Base-by-base conservation (phyloP, 2,113 vertebrate genomes). In the Pachyramphus minor region DNA sequence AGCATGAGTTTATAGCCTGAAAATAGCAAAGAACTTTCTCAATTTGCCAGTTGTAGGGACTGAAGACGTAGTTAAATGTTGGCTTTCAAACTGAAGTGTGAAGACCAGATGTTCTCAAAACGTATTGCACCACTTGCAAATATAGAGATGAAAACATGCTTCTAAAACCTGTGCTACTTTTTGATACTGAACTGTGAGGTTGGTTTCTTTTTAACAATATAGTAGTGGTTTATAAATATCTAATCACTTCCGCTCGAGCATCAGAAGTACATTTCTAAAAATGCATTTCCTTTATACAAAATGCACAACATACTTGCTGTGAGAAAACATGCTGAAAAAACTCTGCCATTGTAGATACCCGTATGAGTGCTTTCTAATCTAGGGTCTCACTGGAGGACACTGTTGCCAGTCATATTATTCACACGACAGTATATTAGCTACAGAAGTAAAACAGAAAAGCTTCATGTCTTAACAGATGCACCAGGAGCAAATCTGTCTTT, bases 21-120 rank as follows among this genome's bases (percentile, higher is more conserved):
- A 97, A 95, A 92, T 74, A 96, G 92, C 82, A 67, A 84, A 62
- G 82, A 90, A 76, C 84, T 93, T 73, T 90, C 84, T 79, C 71
- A 49, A 4, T 85, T 87, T 90, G 37, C 68, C 68, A 83, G 58
- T 59, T 62, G 31, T 66, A 50, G 27, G 39, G 55, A 53, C 72
- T 74, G 39, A 78, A 92, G 73, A 50, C 42, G 6, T 94, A 17
- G 31, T 91, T 83, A 89, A 82, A 89, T n/a, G 16, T 31, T 75
- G 66, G 27, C 49, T 79, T 75, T 79, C 74, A 76, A 44, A 23
- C 58, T n/a, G 12, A n/a, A 66, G 45, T 31, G 59, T 76, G 50
- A 85, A 85, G 50, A 44, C 55, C 64, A 91, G 63, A 69, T 75
- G 39, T 83, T 87, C 49, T 82, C 83, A 53, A 69, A 93, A 74